Evolutionary conservation across 2,888 invertebrate species (phyloP).

Genomic region (Pomacea canaliculata): DNA sequence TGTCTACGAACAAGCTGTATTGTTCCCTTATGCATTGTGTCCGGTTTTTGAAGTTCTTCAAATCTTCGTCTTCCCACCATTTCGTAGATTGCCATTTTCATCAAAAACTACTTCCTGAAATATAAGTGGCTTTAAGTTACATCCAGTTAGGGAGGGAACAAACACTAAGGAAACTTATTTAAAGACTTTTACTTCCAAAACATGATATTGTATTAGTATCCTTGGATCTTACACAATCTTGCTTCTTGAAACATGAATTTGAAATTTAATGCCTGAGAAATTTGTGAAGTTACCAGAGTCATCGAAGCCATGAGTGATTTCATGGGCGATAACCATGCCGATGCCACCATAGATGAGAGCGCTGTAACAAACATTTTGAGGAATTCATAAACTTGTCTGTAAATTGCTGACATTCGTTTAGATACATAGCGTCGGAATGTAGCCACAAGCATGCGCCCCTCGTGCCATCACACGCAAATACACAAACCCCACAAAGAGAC

Average conservation of each 20-base stretch:
- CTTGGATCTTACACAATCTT: too few species aligned
- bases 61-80: slow-evolving; percentile 2
- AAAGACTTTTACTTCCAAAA: too few species aligned
- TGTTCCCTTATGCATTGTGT: slow-evolving; percentile 1
- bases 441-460: too few species aligned
- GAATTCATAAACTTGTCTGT: too few species aligned
- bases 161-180: too few species aligned
- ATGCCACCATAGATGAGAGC: slow-evolving; percentile 60
- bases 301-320: slow-evolving; percentile 67
- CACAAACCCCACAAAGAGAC: too few species aligned
- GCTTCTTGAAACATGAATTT: too few species aligned
- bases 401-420: too few species aligned
- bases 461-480: too few species aligned
- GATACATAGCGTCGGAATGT: slow-evolving; percentile 15
- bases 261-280: too few species aligned
- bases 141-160: too few species aligned
- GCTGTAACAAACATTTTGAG: slow-evolving; percentile 32
- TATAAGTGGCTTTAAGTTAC: not conserved
- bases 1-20: not conserved
- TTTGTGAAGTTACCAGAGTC: slow-evolving; percentile 46
- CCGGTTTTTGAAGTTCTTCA: not conserved
- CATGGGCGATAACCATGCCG: slow-evolving; percentile 64
- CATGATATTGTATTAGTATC: too few species aligned
- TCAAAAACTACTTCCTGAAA: not conserved
- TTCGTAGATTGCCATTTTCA: not conserved